Conservation (phyloP, 2,797 vertebrate genomes). For the Acanthis flammea region DNA sequence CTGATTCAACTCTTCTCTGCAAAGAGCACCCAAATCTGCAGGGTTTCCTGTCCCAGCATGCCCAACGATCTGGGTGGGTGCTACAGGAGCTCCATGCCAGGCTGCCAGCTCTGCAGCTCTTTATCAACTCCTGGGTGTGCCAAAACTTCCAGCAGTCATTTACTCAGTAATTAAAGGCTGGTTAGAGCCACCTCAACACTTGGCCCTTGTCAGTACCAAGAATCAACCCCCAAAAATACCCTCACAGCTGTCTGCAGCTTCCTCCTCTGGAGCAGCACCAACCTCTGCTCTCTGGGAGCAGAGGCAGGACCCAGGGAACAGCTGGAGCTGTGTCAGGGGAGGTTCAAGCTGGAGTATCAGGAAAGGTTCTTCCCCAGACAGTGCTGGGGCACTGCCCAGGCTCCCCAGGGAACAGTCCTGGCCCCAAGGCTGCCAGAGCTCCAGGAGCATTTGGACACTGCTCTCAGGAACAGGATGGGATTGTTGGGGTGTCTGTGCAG, state of each 20-base stretch:
- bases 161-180: background rate
- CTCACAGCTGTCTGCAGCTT: background rate
- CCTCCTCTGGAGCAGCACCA: background rate
- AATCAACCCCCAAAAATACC: background rate
- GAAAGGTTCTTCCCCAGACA: background rate
- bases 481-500: background rate
- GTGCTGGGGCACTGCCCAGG: background rate
- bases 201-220: background rate
- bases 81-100: background rate
- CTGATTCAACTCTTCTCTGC: background rate
- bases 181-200: background rate
- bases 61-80: background rate
- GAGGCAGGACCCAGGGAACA: rapidly evolving
- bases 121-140: background rate
- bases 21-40: background rate
- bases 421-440: background rate
- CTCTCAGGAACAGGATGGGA: background rate
- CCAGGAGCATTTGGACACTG: rapidly evolving
- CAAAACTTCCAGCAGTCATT: background rate
- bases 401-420: rapidly evolving
- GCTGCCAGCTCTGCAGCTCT: background rate
- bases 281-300: background rate
- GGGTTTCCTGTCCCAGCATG: background rate
- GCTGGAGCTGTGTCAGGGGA: background rate
- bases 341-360: background rate